Evolutionary conservation across 2,797 vertebrate genomes (phyloP).

Genomic region (Syngnathus rostellatus): DNA sequence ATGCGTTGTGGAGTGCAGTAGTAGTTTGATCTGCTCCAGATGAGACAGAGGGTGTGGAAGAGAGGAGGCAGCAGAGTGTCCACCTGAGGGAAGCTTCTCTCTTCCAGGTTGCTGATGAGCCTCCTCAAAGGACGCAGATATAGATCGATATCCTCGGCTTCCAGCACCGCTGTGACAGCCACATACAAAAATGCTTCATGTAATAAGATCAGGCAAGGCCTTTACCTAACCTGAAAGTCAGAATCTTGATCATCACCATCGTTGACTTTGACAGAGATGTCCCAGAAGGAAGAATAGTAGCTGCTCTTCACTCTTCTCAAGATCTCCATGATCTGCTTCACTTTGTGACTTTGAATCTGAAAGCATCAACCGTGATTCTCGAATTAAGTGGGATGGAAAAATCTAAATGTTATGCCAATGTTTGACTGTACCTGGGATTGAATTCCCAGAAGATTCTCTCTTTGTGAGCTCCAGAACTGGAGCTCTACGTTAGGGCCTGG

Average conservation of each 20-base stretch:
- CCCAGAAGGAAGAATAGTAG: slow-evolving; percentile 63
- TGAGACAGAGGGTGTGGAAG: slow-evolving; percentile 82
- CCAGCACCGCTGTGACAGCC: slow-evolving; percentile 57
- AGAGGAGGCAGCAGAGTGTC: slow-evolving; percentile 72
- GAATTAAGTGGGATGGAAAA: neutral
- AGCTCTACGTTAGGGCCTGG: slow-evolving; percentile 66
- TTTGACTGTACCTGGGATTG: slow-evolving; percentile 59
- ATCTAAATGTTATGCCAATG: too few species aligned
- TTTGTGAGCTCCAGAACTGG: slow-evolving; percentile 72
- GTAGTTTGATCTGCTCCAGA: slow-evolving; percentile 80
- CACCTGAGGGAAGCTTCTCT: slow-evolving; percentile 66
- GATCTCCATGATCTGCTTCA: slow-evolving; percentile 58
- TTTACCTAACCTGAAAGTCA: too few species aligned
- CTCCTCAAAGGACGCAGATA: slow-evolving; percentile 66
- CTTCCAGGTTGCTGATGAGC: slow-evolving; percentile 65
- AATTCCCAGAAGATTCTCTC: slow-evolving; percentile 67
- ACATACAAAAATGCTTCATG: slow-evolving; percentile 6
- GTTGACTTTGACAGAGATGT: slow-evolving; percentile 60
- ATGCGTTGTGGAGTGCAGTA: slow-evolving; percentile 71
- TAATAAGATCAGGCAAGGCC: too few species aligned
- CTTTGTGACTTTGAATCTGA: slow-evolving; percentile 65
- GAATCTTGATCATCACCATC: slow-evolving; percentile 40
- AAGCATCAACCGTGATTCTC: slow-evolving; percentile 2
- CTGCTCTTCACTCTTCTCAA: slow-evolving; percentile 66
- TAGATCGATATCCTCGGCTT: slow-evolving; percentile 67